Base-by-base conservation (phyloP, 2,888 invertebrate species). In the Molanna angustata region DNA sequence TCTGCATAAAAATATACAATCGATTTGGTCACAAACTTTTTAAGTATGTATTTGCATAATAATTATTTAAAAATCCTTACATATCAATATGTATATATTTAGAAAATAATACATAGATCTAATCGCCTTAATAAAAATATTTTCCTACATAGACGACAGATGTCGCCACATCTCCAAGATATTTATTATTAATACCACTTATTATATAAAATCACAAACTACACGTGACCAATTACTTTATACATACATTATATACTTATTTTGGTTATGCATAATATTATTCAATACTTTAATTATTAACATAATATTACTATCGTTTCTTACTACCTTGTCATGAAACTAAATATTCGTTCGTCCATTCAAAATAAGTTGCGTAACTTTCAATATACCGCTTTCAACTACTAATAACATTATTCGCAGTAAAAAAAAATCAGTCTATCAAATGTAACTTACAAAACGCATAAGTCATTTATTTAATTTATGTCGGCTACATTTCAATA, bases 241-340 rank as follows among this genome's bases (percentile, higher is more conserved):
- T 19, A 44, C 31, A 19, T 49, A 43, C 17, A 43, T 31, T 16
- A 21, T 44, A 48, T 27, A 6, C 48, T 54, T 44, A 44, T 54
- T 54, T 54, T 54, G 54, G 49, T 54, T 54, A 54, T 50, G 39
- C 49, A 54, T 45, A 49, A 53, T 21, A 27, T 13, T 27, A 19
- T 41, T 19, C 18, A 43, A 51, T 27, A 40, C 21, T 17, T 41
- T 18, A 32, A 49, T 49, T 19, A 19, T 41, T 41, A 49, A n/a
- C n/a, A n/a, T n/a, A n/a, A n/a, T n/a, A n/a, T n/a, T n/a, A n/a
- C n/a, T n/a, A n/a, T n/a, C n/a, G n/a, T 4, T 27, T 18, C 32
- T 56, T 50, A 56, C 56, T 50, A 54, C 58, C 58, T 53, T 58
- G 58, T 58, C 56, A 58, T 58, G 53, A 58, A 56, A 58, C 18